Conservation (phyloP, 2,888 invertebrate species). For the Nebria brevicollis region DNA sequence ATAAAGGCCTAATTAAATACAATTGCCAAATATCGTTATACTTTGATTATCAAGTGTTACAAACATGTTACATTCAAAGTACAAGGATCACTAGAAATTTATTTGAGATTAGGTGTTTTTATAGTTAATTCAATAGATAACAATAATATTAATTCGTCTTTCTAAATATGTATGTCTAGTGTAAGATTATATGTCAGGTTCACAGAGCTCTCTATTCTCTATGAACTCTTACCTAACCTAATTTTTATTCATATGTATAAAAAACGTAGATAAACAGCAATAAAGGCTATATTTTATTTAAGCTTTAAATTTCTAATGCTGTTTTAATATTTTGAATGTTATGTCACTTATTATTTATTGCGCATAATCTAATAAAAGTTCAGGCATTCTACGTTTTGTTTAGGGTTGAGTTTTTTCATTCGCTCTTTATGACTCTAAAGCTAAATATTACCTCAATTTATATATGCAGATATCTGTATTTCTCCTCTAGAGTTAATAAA, state of each 20-base stretch:
- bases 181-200: neutral
- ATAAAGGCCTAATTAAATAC: neutral
- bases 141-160: neutral
- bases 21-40: neutral
- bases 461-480: too few relatives aligned
- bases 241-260: constrained; percentile 7
- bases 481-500: too few relatives aligned
- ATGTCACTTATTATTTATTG: too few relatives aligned
- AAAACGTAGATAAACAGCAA: too few relatives aligned
- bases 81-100: neutral
- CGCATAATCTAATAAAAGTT: too few relatives aligned
- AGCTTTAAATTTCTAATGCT: too few relatives aligned
- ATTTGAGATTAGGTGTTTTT: neutral
- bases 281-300: too few relatives aligned
- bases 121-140: neutral
- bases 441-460: too few relatives aligned
- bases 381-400: too few relatives aligned
- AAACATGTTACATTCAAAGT: neutral
- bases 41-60: neutral
- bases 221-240: neutral
- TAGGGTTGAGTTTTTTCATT: too few relatives aligned
- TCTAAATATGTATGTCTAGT: constrained; percentile 9
- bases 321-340: too few relatives aligned
- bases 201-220: neutral
- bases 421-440: too few relatives aligned